A percentile compares a stretch with the other conserved stretches of the same genome.
phyloP scores from a whole-genome alignment of 2,888 invertebrate genomes.

The Myopa testacea region DNA sequence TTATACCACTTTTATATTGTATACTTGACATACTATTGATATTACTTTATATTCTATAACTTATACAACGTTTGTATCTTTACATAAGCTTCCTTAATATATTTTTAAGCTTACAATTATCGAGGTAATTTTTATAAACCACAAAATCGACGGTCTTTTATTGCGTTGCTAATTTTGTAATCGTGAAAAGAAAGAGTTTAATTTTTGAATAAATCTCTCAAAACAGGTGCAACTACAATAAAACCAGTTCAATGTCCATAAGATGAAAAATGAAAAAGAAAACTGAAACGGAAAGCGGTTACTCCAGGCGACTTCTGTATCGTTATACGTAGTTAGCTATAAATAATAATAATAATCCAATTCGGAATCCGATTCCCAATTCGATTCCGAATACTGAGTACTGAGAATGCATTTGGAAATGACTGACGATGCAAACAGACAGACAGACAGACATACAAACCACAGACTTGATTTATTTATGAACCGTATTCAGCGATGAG shows the following conservation, averaged over 20 bases:
- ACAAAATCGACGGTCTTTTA: too few relatives aligned
- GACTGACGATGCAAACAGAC: too few relatives aligned
- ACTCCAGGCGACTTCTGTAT: neutral
- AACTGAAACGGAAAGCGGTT: constrained; percentile 4
- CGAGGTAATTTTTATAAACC: too few relatives aligned
- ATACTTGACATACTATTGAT: too few relatives aligned
- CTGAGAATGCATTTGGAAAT: too few relatives aligned
- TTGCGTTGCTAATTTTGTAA: too few relatives aligned
- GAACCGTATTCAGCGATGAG: constrained; percentile 50
- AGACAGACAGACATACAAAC: neutral
- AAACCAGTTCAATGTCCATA: neutral
- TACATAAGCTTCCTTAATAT: too few relatives aligned
- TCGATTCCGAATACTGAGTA: neutral
- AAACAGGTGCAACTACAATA: neutral
- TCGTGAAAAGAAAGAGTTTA: too few relatives aligned
- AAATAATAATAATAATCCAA: neutral
- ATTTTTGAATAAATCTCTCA: neutral
- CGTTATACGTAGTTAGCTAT: neutral
- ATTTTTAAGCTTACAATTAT: too few relatives aligned
- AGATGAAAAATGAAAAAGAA: neutral
- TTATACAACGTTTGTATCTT: too few relatives aligned
- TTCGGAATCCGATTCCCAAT: neutral
- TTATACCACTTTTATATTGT: too few relatives aligned
- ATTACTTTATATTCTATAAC: too few relatives aligned
- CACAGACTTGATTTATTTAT: constrained; percentile 54